Conservation (phyloP, 2,113 vertebrate genomes). For the Rhabdomys dilectus region DNA sequence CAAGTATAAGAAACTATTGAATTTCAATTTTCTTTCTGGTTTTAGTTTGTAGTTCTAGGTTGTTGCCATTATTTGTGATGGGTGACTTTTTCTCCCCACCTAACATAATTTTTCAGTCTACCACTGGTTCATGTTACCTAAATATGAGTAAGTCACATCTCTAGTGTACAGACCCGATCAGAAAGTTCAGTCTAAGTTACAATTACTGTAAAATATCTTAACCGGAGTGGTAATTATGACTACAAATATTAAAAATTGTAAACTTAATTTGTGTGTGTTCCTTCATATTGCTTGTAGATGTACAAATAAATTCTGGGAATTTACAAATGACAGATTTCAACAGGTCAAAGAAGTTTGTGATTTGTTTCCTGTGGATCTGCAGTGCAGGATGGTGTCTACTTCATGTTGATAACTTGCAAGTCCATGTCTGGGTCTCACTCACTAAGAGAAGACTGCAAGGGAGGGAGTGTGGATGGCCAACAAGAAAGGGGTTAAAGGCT, state of each 20-base stretch:
- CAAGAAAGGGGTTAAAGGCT: neutral
- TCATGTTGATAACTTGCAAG: neutral
- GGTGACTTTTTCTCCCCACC: neutral
- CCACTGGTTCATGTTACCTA: neutral
- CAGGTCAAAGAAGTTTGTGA: neutral
- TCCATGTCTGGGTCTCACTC: neutral
- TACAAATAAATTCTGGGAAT: neutral
- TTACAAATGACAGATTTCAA: slow-evolving; percentile 1
- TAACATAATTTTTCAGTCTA: neutral
- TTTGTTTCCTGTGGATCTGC: neutral
- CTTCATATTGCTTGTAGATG: neutral
- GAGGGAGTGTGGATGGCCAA: neutral
- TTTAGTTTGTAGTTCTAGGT: neutral
- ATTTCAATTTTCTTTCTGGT: neutral
- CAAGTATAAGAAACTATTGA: neutral
- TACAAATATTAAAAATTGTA: neutral
- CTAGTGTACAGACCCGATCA: no score
- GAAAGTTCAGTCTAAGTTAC: no score
- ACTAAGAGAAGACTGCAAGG: neutral
- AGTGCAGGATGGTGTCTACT: neutral
- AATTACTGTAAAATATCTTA: neutral
- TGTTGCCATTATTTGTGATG: neutral
- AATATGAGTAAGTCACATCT: neutral
- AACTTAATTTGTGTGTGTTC: neutral
- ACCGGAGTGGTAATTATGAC: neutral